Base-by-base conservation (phyloP, 2,797 vertebrate species). In the Hoplostethus mediterraneus region DNA sequence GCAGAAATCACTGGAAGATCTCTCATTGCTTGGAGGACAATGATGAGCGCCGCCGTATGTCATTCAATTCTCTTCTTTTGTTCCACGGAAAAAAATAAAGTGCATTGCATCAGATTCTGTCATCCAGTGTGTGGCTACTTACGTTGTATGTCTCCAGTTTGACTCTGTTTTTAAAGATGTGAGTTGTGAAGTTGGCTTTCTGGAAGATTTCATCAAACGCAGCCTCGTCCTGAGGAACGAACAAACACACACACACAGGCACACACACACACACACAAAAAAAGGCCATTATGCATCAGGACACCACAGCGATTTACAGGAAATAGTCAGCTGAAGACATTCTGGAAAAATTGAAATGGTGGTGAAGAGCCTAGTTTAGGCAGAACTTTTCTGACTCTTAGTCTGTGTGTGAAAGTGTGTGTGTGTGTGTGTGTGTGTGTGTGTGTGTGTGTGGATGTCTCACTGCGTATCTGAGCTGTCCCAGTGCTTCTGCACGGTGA, bases 101-200 rank as follows among this genome's bases (percentile, higher is more conserved):
- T 45, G 16, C 21, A 76, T 61, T 78, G 36, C 45, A 55, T 42
- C 25, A 68, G 12, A 59, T 61, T 17, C 47, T 51, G 45, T 70
- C 61, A 48, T 71, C 16, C 2, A 1, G 13, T 71, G 62, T 64
- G 21, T 12, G 47, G 49, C 14, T 75, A 96, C 98, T 97, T 88
- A 99, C 98, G 0, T 99, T 98, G 93, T 97, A 98, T 0, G 95
- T 98, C 89, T 99, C 98, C 83, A 98, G 87, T 80, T 99, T 99
- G 79, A 97, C 94, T 82, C 95, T 81, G 93, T 97, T 96, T 85
- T 87, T 96, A 91, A 99, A 98, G 63, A 95, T 93, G 47, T 95
- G 95, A 0, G 96, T 95, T 71, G 88, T 95, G 85, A 97, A 98
- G 93, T 93, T 96, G 89, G 95, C 95, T 71, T 95, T 96, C 65